Base-by-base conservation (phyloP, 2,888 invertebrate species). In the Habroteleia sp. region DNA sequence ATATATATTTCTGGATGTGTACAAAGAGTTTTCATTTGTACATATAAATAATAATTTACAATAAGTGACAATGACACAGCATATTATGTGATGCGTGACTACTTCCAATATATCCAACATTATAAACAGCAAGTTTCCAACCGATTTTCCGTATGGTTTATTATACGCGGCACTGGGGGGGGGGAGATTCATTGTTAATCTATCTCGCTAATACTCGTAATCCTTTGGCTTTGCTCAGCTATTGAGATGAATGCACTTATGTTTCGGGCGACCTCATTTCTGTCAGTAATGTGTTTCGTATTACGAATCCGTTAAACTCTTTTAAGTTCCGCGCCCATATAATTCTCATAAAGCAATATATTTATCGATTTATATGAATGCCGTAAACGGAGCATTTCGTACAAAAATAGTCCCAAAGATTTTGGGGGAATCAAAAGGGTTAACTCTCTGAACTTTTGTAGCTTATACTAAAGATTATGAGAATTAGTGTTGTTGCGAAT, bases 171-270 rank as follows among this genome's bases (percentile, higher is more conserved):
- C 74, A 71, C 77, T 65, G 69, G 74, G n/a, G n/a, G n/a, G n/a
- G n/a, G n/a, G n/a, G n/a, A n/a, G 68, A 77, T 71, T 80, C 63
- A 14, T 73, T 73, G 72, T 76, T 80, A 80, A 82, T 80, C n/a
- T n/a, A n/a, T n/a, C 80, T 78, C 74, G 74, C 81, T 86, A 87
- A 87, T 84, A 48, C 85, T 78, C 41, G 77, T 84, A 87, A 87
- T 85, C 86, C 85, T 85, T 85, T 86, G 83, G 82, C 84, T 85
- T 85, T 79, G 60, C 73, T 73, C 69, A 75, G 80, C 82, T 80
- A 85, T 86, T 85, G 83, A 81, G 74, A 83, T 79, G 83, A 83
- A 85, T 83, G 78, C 82, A 83, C 82, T 85, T 85, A 85, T 66
- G 37, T 52, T 37, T 62, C 27, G 62, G 39, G 14, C 58, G 42